Percentiles rank a stretch among this genome's conserved stretches.
phyloP scores from a whole-genome alignment of 1,140 invertebrate species.

The Lordiphosa collinella region DNA sequence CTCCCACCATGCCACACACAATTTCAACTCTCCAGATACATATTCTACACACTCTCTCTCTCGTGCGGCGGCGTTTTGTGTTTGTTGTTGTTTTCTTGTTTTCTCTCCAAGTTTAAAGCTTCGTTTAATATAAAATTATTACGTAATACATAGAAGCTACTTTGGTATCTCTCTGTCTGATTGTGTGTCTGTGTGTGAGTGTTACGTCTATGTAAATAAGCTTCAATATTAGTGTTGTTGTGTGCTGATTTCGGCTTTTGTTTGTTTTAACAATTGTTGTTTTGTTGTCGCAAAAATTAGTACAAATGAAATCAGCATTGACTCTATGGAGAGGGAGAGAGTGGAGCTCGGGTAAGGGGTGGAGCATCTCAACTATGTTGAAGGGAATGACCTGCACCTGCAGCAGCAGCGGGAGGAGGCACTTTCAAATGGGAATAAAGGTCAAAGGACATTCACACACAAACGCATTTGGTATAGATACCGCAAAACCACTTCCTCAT shows the following conservation, averaged over 20 bases:
- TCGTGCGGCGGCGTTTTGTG: constrained; percentile 31
- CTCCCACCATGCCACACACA: neutral
- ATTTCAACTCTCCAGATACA: constrained; percentile 15
- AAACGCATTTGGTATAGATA: constrained; percentile 17
- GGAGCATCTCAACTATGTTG: neutral
- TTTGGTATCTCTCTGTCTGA: constrained; percentile 14
- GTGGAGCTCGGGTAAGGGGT: neutral
- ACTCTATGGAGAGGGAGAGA: neutral
- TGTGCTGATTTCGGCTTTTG: constrained; percentile 33
- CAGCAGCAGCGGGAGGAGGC: neutral
- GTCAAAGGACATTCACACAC: constrained; percentile 57
- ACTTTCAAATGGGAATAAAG: constrained; percentile 45
- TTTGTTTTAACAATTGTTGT: constrained; percentile 52
- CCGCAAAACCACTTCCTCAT: neutral
- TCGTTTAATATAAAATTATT: constrained; percentile 70
- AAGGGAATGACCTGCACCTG: constrained; percentile 64
- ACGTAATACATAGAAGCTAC: constrained; percentile 67
- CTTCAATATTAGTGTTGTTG: constrained; percentile 1
- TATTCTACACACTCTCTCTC: constrained; percentile 5
- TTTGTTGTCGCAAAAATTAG: constrained; percentile 38
- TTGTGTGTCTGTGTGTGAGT: constrained; percentile 13
- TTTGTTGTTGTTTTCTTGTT: constrained; percentile 34
- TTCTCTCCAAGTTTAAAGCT: constrained; percentile 58
- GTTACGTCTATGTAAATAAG: constrained; percentile 18
- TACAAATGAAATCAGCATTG: constrained; percentile 39